Base-by-base conservation (phyloP, 2,113 vertebrate species). In the Daubentonia madagascariensis region DNA sequence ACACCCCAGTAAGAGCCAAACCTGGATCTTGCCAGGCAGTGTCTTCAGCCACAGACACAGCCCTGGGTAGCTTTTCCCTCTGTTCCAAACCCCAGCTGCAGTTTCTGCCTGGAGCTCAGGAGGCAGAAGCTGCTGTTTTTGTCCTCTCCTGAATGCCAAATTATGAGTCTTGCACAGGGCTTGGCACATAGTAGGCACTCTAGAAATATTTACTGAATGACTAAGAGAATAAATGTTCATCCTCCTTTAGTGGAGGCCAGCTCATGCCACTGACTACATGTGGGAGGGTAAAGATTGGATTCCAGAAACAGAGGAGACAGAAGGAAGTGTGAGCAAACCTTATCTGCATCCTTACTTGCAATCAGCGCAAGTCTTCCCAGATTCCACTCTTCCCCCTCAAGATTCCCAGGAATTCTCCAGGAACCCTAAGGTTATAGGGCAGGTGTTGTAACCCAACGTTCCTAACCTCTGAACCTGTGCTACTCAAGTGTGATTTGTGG, bases 141-240 rank as follows among this genome's bases (percentile, higher is more conserved):
- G 59, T 35, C 18, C 25, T 86, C 67, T 61, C 68, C 48, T 93
- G n/a, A 96, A 84, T n/a, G 85, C 73, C 67, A 85, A 84, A 67
- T 68, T 72, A 54, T 43, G 40, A 72, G 40, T 54, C 95, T 52
- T 80, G 6, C 85, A 57, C 17, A 84, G 32, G 40, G 35, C 43
- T 94, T 91, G 94, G 40, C 45, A 78, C 78, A 91, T 5, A 80
- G 70, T 72, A 89, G 89, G 73, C 45, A 81, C 65, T 79, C n/a
- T 43, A 81, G 61, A 96, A 96, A 89, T 76, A 96, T 57, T 52
- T 68, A 85, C 63, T 35, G 65, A 80, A 85, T 75, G 76, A 87
- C 50, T 40, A 80, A 91, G 40, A 50, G 52, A 90, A 81, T 28
- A 67, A 85, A 75, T 73, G 61, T 40, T 43, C 50, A 67, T 54